phyloP scores from a whole-genome alignment of 2,888 invertebrate species.

The Mylabris sibirica region DNA sequence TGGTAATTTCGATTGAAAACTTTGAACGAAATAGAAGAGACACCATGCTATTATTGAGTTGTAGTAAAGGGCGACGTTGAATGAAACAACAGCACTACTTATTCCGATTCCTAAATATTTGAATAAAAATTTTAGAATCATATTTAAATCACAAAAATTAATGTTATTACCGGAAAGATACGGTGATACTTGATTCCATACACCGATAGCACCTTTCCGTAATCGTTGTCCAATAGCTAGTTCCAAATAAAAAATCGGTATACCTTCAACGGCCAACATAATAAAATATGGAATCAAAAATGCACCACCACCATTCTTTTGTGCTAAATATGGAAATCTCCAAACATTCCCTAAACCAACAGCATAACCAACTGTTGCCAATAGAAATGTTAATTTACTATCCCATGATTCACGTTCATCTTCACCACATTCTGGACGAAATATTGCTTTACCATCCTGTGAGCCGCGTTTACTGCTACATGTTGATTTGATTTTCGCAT shows the following conservation, averaged over 20 bases:
- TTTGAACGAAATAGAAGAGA: constrained; percentile 92
- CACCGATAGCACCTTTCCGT: constrained; percentile 92
- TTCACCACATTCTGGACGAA: constrained; percentile 63
- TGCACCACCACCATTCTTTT: constrained; percentile 96
- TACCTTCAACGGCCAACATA: constrained; percentile 92
- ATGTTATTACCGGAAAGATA: constrained; percentile 69
- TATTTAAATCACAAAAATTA: neutral
- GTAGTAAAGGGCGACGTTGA: constrained; percentile 95
- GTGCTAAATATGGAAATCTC: constrained; percentile 94
- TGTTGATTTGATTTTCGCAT: constrained; percentile 60
- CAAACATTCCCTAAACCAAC: constrained; percentile 95
- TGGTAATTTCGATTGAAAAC: constrained; percentile 89
- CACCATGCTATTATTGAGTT: constrained; percentile 99
- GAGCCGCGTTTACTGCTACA: constrained; percentile 70
- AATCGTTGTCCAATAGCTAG: constrained; percentile 93
- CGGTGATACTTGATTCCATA: constrained; percentile 93
- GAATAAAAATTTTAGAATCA: neutral
- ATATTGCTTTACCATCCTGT: constrained; percentile 67
- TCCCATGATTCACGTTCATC: constrained; percentile 92
- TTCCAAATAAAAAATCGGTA: constrained; percentile 96
- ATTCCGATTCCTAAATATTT: constrained; percentile 79
- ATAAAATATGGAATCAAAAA: constrained; percentile 96
- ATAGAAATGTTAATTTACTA: constrained; percentile 87
- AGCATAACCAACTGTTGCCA: constrained; percentile 91
- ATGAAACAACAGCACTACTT: constrained; percentile 94